Conservation (phyloP, 2,888 invertebrate species). For the Bugulina stolonifera region DNA sequence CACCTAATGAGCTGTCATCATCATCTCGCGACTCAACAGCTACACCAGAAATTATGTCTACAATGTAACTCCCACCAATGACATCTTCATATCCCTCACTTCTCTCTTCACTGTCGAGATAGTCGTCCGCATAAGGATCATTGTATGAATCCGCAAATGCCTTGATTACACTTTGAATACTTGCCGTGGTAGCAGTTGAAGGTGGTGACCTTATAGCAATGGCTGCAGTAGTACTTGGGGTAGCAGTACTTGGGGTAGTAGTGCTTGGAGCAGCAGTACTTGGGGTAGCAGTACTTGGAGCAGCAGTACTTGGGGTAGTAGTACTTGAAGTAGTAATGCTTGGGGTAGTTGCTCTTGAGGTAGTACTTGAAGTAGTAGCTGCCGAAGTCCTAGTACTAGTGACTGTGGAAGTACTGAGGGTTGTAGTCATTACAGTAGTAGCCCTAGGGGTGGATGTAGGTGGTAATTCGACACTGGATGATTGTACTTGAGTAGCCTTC, state of each 20-base stretch:
- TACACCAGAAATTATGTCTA: neutral
- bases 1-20: neutral
- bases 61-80: neutral
- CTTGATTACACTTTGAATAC: neutral
- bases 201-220: neutral
- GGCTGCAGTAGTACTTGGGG: neutral
- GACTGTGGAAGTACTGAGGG: no score
- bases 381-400: neutral
- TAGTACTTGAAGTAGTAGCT: neutral
- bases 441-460: neutral
- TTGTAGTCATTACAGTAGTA: conserved; percentile 11
- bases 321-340: neutral
- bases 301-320: neutral
- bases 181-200: neutral
- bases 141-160: neutral
- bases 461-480: neutral
- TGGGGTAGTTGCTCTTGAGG: neutral
- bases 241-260: no score
- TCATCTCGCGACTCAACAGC: neutral
- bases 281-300: no score
- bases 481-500: neutral
- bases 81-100: neutral
- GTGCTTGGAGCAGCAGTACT: no score
- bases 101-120: neutral
- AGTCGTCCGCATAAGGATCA: conserved; percentile 10